phyloP scores from a whole-genome alignment of 1,140 invertebrate genomes.

The Physella acuta region DNA sequence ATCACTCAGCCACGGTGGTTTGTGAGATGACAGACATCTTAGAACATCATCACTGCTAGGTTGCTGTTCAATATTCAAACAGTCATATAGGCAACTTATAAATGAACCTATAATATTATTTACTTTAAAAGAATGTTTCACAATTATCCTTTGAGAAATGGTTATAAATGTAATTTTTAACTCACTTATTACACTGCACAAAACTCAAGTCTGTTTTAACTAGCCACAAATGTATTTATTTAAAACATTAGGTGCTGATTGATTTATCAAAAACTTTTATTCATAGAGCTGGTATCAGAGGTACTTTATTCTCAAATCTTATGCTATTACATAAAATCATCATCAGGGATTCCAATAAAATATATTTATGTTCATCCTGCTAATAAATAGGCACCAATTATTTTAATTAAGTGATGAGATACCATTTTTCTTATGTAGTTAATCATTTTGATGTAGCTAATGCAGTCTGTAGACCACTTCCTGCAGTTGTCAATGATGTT shows the following conservation, averaged over 20 bases:
- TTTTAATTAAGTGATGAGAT: too few relatives aligned
- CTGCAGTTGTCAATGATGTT: constrained; percentile 70
- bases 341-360: not conserved
- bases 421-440: constrained; percentile 77
- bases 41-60: constrained; percentile 24
- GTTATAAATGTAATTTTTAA: too few relatives aligned
- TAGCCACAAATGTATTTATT: not conserved
- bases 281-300: too few relatives aligned
- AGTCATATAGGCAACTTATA: not conserved
- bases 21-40: not conserved
- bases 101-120: too few relatives aligned
- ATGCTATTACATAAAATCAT: not conserved
- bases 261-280: too few relatives aligned
- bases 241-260: too few relatives aligned
- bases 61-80: constrained; percentile 29
- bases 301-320: too few relatives aligned
- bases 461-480: constrained; percentile 77
- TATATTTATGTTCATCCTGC: not conserved
- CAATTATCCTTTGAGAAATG: too few relatives aligned
- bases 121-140: not conserved
- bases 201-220: too few relatives aligned
- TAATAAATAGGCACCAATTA: not conserved
- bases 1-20: constrained; percentile 55
- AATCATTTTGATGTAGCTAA: constrained; percentile 83
- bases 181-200: too few relatives aligned